phyloP scores from a whole-genome alignment of 1,140 invertebrate species.

The Drosophila navojoa region DNA sequence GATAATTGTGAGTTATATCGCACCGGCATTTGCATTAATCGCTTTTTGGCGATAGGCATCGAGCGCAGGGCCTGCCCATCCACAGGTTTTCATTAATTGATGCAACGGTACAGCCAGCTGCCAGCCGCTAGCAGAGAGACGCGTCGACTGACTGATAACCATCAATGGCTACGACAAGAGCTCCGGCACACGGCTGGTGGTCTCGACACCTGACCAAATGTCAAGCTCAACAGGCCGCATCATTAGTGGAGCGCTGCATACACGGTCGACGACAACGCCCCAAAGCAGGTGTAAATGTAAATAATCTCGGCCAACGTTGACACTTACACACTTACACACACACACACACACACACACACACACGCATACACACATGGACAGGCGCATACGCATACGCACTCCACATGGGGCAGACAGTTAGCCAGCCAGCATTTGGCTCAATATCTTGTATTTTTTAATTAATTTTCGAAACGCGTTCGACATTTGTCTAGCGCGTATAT shows the following conservation, averaged over 20 bases:
- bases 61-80: not conserved
- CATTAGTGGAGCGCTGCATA: conserved; percentile 62
- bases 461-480: conserved; percentile 55
- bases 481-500: conserved; percentile 42
- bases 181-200: conserved; percentile 66
- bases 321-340: conserved; percentile 41
- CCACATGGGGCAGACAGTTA: conserved; percentile 51
- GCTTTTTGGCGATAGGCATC: conserved; percentile 68
- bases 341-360: conserved; percentile 34
- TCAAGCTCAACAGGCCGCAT: conserved; percentile 63
- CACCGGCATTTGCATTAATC: conserved; percentile 72
- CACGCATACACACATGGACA: too few species aligned
- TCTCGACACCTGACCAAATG: conserved; percentile 57
- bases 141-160: conserved; percentile 54
- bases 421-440: conserved; percentile 23
- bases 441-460: conserved; percentile 64
- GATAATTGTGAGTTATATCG: conserved; percentile 77
- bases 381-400: conserved; percentile 19
- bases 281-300: conserved; percentile 74
- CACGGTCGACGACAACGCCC: conserved; percentile 31
- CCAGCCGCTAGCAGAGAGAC: conserved; percentile 3
- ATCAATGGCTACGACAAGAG: conserved; percentile 56
- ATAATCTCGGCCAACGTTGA: conserved; percentile 72
- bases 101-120: conserved; percentile 52
- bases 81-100: conserved; percentile 72